Base-by-base conservation (phyloP, 2,113 vertebrate species). In the Saccopteryx leptura region DNA sequence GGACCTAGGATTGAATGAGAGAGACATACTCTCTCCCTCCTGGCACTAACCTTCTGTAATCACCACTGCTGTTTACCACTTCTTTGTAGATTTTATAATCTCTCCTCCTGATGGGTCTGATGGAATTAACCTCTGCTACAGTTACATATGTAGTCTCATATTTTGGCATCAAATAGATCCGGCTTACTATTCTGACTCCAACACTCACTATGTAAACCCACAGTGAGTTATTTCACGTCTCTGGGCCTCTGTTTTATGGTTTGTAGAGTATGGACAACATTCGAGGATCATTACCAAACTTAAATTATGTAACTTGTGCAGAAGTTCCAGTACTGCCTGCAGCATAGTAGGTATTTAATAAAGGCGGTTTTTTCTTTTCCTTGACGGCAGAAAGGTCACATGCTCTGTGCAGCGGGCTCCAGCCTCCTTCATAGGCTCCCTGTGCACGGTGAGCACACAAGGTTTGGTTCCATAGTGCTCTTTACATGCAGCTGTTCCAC, bases 351-450 rank as follows among this genome's bases (percentile, higher is more conserved):
- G 26, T 21, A 14, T 26, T 65, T 58, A 17, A 10, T 17, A 2
- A 54, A 52, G 19, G 33, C 5, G 9, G 2, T 33, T 50, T 68
- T 74, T 65, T n/a, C 66, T 39, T 31, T 28, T 48, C 60, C 58
- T 2, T 0, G 28, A 56, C 86, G 79, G 33, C 48, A 50, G 19
- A 52, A 28, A 1, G 21, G 15, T 50, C 52, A 23, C 6, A 0
- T 4, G 39, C 19, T 39, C 74, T n/a, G 23, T 24, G 39, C 31
- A 2, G n/a, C 52, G 39, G 66, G 17, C 33, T 14, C 19, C 24
- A 0, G 11, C 0, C 60, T 33, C 48, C 28, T 54, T 56, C n/a
- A 23, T 24, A 28, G 14, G 8, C 69, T n/a, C 9, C 39, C 28
- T 14, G 14, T 18, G 79, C 81, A 26, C 39, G 23, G 63, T 0